A percentile compares a stretch with the other conserved stretches of the same genome.
phyloP scores from a whole-genome alignment of 92 coral and sea anemone genomes.

The Hydrozoanthus gracilis region DNA sequence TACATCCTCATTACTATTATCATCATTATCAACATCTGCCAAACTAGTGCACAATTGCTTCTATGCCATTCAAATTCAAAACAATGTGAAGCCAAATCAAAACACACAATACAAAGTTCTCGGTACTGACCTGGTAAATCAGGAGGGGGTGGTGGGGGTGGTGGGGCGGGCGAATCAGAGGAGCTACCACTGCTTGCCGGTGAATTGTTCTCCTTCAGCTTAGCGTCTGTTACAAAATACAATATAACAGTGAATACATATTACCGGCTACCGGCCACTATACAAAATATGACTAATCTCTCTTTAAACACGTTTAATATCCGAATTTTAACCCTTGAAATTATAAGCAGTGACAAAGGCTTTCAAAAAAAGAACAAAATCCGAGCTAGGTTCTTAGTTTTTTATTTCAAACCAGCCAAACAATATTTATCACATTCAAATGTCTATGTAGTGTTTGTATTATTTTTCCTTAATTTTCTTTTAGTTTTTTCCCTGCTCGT shows the following conservation, averaged over 20 bases:
- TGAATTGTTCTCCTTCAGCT: conserved; percentile 21
- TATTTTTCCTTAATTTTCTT: too few relatives aligned
- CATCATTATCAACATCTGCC: not conserved
- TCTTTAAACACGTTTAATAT: too few relatives aligned
- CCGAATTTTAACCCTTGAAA: too few relatives aligned
- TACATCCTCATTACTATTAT: not conserved
- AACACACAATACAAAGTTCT: not conserved
- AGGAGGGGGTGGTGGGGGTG: conserved; percentile 79
- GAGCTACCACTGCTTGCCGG: conserved; percentile 44
- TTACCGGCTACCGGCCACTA: not conserved
- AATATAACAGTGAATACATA: not conserved
- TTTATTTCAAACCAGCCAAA: too few relatives aligned
- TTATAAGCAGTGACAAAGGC: too few relatives aligned
- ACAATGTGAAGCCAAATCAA: too few relatives aligned
- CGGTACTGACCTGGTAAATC: conserved; percentile 68
- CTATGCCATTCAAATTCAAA: not conserved
- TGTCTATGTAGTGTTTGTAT: too few relatives aligned
- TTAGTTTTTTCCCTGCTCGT: too few relatives aligned
- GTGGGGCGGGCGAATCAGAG: conserved; percentile 47
- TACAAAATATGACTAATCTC: not conserved
- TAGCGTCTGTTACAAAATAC: not conserved
- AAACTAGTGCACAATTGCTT: not conserved
- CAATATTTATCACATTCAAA: too few relatives aligned
- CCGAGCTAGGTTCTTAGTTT: too few relatives aligned
- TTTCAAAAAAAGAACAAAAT: too few relatives aligned